These are phyloP conservation scores for Pardosa pseudoannulata DNA, from an alignment of 2,888 invertebrate species.

Conservation along the genomic window DNA sequence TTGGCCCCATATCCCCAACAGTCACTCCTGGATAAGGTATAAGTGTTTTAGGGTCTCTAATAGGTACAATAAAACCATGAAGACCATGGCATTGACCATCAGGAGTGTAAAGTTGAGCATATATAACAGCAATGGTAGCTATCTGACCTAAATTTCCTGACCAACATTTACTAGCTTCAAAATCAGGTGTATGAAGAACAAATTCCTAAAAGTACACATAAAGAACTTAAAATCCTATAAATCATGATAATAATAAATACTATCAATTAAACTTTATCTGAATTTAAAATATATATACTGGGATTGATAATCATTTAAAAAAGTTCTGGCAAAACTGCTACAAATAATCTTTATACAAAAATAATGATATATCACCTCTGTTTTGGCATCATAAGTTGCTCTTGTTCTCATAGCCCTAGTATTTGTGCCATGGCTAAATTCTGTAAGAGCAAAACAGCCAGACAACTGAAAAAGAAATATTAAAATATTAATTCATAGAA, in stretches of 20 bases:
- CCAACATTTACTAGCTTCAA: conserved; percentile 91
- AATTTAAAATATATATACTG: no score
- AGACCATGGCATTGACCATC: conserved; percentile 88
- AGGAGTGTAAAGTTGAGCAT: conserved; percentile 90
- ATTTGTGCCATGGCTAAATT: conserved; percentile 93
- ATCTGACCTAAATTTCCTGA: conserved; percentile 85
- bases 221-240: no score
- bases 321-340: no score
- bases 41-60: conserved; percentile 86
- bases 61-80: conserved; percentile 91
- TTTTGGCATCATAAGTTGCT: conserved; percentile 86
- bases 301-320: no score
- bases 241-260: no score
- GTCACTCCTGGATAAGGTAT: conserved; percentile 86
- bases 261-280: no score
- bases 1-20: conserved; percentile 95
- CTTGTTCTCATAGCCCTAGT: conserved; percentile 90
- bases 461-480: conserved; percentile 79
- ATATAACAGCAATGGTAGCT: conserved; percentile 89
- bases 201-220: no score
- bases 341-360: not conserved
- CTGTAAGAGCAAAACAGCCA: conserved; percentile 91
- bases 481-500: no score
- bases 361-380: conserved; percentile 78
- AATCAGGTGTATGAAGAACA: conserved; percentile 85